Base-by-base conservation (phyloP, 2,888 invertebrate species). In the Epistrophe eligans region DNA sequence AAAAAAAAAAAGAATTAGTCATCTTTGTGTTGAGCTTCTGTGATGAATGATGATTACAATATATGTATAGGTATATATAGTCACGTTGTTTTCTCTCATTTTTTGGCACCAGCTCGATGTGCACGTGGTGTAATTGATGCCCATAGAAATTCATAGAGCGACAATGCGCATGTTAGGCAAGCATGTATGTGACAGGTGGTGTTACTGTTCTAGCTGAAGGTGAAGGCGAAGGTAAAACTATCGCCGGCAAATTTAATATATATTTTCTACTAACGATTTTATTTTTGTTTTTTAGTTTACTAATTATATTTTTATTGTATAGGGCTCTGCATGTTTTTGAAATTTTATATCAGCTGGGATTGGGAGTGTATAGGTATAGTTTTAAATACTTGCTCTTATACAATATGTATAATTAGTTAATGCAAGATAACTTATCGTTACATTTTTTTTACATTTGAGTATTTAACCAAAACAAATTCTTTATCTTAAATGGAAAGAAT, bases 61-160 rank as follows among this genome's bases (percentile, higher is more conserved):
- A 48, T 4, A 28, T 28, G 28, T 28, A 28, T 32, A 32, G 0
- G 2, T 32, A 32, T 32, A 35, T n/a, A 43, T 19, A 8, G 58
- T 73, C 60, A 73, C 58, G 58, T 72, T 60, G 55, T 38, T 40
- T 64, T 64, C 45, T 32, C 62, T 70, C 79, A 70, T 73, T 77
- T 73, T 77, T 60, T 79, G 35, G 58, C 35, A 28, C 9, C 43
- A 4, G 43, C 43, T 45, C 48, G 15, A 52, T 67, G 19, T 67
- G 50, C 67, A 67, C 67, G 67, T 67, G 67, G 50, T 28, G 55
- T 38, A 62, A 67, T 55, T 55, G 50, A 67, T 77, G 64, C 43
- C 28, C 28, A 70, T 72, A 50, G 9, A 38, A 50, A 67, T 28
- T 72, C 28, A 64, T 62, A 50, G 35, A 35, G 35, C 7, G 52